These are phyloP conservation scores for Cyclina sinensis DNA, from an alignment of 1,140 invertebrate genomes.

Conservation along the genomic window DNA sequence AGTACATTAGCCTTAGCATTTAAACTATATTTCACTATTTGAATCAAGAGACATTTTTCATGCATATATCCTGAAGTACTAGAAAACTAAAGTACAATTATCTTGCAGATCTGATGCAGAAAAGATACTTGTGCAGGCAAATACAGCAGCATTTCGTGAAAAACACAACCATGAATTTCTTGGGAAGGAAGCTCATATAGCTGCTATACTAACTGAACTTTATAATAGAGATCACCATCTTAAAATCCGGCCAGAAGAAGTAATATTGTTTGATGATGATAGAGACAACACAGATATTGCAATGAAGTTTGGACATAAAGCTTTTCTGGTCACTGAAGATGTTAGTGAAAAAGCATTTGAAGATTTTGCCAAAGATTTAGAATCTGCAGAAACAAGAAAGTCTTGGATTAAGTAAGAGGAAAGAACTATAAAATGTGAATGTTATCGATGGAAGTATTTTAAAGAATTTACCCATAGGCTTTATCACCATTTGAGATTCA, in stretches of 20 bases:
- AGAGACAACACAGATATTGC: constrained; percentile 78
- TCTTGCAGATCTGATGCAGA: constrained; percentile 70
- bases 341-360: constrained; percentile 76
- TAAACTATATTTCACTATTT: no score
- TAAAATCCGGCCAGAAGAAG: constrained; percentile 77
- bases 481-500: no score
- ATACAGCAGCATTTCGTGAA: constrained; percentile 75
- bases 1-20: no score
- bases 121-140: constrained; percentile 77
- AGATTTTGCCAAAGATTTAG: constrained; percentile 72
- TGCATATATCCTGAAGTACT: no score
- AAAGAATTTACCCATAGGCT: no score
- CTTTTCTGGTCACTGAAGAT: constrained; percentile 76
- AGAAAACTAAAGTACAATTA: no score
- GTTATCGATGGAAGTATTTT: no score
- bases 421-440: no score
- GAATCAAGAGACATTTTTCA: no score
- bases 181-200: constrained; percentile 83
- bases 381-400: constrained; percentile 28
- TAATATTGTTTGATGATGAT: constrained; percentile 83
- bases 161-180: constrained; percentile 74
- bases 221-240: constrained; percentile 75
- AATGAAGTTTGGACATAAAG: constrained; percentile 77
- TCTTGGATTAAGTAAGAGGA: constrained; percentile 55
- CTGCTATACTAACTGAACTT: constrained; percentile 78